A percentile compares a stretch with the other conserved stretches of the same genome.
phyloP scores from a whole-genome alignment of 2,888 invertebrate species.

The Chironomus riparius region DNA sequence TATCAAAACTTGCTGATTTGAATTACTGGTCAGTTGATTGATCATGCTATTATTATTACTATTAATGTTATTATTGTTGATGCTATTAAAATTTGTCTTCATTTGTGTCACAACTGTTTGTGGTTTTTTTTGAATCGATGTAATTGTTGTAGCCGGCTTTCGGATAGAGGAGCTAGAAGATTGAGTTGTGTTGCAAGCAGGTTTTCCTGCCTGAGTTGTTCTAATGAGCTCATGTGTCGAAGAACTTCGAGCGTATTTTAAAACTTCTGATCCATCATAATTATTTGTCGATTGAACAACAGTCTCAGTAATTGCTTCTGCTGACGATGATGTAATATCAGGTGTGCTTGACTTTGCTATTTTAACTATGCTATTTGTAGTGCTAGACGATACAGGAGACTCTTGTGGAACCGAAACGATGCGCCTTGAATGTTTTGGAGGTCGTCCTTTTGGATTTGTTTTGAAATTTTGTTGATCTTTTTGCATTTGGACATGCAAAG shows the following conservation, averaged over 20 bases:
- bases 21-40: neutral
- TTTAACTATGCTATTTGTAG: conserved; percentile 33
- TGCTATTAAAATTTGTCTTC: neutral
- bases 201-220: conserved; percentile 69
- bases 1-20: conserved; percentile 38
- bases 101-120: conserved; percentile 30
- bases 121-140: conserved; percentile 42
- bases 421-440: conserved; percentile 34
- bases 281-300: conserved; percentile 72
- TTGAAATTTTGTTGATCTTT: conserved; percentile 37
- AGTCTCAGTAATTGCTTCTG: conserved; percentile 49
- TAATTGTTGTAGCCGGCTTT: conserved; percentile 35
- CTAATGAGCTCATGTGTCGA: conserved; percentile 62
- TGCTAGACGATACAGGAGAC: conserved; percentile 50
- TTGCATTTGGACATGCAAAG: conserved; percentile 18
- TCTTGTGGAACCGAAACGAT: conserved; percentile 34
- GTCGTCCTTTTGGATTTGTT: conserved; percentile 28
- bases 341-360: conserved; percentile 49
- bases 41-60: conserved; percentile 28
- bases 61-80: neutral
- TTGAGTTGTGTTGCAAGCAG: conserved; percentile 64
- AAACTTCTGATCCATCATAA: conserved; percentile 61
- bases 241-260: conserved; percentile 53
- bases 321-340: conserved; percentile 43
- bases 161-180: conserved; percentile 43